Evolutionary conservation across 2,797 vertebrate genomes (phyloP).

Genomic region (Gymnoscopelus microlampas): DNA sequence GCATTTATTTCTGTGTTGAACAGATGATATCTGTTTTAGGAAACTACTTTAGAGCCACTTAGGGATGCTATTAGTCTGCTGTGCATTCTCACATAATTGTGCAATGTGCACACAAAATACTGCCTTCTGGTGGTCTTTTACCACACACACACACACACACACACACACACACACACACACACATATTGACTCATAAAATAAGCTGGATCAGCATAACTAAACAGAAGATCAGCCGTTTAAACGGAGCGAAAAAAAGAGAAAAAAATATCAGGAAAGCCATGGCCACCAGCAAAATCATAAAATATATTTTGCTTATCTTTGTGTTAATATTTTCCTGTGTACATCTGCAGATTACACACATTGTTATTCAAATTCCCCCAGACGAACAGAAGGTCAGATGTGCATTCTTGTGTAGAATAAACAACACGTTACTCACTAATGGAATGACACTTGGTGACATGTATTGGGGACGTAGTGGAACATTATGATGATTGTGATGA

Average conservation of each 20-base stretch:
- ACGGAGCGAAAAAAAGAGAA: slow-evolving; percentile 62
- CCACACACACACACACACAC: neutral
- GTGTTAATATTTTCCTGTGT: slow-evolving; percentile 66
- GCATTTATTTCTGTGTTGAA: slow-evolving; percentile 10
- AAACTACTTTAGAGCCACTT: slow-evolving; percentile 9
- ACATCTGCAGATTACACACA: slow-evolving; percentile 63
- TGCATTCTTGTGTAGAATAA: slow-evolving; percentile 47
- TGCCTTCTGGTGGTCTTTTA: slow-evolving; percentile 34
- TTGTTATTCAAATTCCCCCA: slow-evolving; percentile 68
- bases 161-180: slow-evolving; percentile 1
- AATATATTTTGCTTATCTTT: slow-evolving; percentile 71
- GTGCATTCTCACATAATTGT: slow-evolving; percentile 53
- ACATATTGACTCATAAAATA: slow-evolving; percentile 66
- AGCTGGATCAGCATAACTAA: slow-evolving; percentile 73
- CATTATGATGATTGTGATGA: slow-evolving; percentile 6
- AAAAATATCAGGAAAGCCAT: slow-evolving; percentile 69
- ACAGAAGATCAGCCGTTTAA: slow-evolving; percentile 71
- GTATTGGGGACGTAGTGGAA: neutral
- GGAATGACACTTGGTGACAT: slow-evolving; percentile 34
- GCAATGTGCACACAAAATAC: slow-evolving; percentile 50
- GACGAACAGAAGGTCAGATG: slow-evolving; percentile 59
- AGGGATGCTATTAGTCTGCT: slow-evolving; percentile 12
- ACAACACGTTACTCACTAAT: slow-evolving; percentile 36
- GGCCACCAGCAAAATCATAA: slow-evolving; percentile 52
- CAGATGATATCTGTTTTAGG: slow-evolving; percentile 2